These are phyloP conservation scores for Axea sp. DNA, from an alignment of 2,888 invertebrate species.

Conservation along the genomic window DNA sequence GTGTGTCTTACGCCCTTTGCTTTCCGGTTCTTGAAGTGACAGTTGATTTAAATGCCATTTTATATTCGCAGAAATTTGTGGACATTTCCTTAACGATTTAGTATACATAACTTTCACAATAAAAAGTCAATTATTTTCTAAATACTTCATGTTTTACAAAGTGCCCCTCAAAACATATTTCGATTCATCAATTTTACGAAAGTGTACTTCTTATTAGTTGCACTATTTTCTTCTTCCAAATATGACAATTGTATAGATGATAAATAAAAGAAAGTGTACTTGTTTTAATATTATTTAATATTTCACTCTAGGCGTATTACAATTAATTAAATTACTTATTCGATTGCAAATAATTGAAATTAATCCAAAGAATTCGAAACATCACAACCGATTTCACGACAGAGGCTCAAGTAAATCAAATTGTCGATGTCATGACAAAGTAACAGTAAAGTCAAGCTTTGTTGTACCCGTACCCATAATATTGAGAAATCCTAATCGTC, in stretches of 20 bases:
- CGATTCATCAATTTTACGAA: no score
- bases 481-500: slow-evolving; percentile 61
- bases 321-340: slow-evolving; percentile 32
- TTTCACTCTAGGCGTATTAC: no score
- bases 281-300: no score
- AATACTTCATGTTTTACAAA: no score
- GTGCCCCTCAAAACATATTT: no score
- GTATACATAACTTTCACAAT: slow-evolving; percentile 12
- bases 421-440: slow-evolving; percentile 49
- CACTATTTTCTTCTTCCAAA: no score
- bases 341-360: slow-evolving; percentile 16
- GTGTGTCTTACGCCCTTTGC: slow-evolving; percentile 57
- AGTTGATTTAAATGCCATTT: slow-evolving; percentile 60
- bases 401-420: slow-evolving; percentile 27
- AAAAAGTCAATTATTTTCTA: slow-evolving; percentile 39
- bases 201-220: no score
- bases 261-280: no score
- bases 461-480: slow-evolving; percentile 26
- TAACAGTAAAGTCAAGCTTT: slow-evolving; percentile 43
- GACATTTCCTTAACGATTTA: slow-evolving; percentile 31
- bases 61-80: slow-evolving; percentile 46
- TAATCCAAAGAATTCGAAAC: slow-evolving; percentile 45
- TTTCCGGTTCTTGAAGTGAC: slow-evolving; percentile 56
- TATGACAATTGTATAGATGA: no score
- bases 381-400: slow-evolving; percentile 14